These are phyloP conservation scores for Porites lobata DNA, from an alignment of 92 coral and sea anemone species.

Conservation along the genomic window DNA sequence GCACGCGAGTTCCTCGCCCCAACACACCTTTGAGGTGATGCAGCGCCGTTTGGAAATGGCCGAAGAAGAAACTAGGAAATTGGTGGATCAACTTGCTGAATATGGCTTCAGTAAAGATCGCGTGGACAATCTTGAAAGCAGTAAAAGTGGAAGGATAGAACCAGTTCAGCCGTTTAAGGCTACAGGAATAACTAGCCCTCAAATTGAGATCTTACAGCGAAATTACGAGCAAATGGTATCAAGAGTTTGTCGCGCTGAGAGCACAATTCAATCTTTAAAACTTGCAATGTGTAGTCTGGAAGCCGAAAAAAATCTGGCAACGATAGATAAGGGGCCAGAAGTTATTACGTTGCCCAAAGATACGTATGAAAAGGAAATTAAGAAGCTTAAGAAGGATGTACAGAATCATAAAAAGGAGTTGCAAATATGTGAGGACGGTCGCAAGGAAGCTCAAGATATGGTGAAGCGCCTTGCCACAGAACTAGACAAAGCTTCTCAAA, in stretches of 20 bases:
- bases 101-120: slow-evolving; percentile 91
- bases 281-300: slow-evolving; percentile 92
- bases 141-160: slow-evolving; percentile 76
- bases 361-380: slow-evolving; percentile 86
- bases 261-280: slow-evolving; percentile 96
- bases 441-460: slow-evolving; percentile 78
- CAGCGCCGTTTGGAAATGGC: slow-evolving; percentile 95
- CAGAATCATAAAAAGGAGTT: slow-evolving; percentile 71
- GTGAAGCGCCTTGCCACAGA: slow-evolving; percentile 69
- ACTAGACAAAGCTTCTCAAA: slow-evolving; percentile 74
- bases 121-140: slow-evolving; percentile 52
- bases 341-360: slow-evolving; percentile 78
- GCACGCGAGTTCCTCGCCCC: slow-evolving; percentile 82
- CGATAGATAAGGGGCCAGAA: slow-evolving; percentile 68
- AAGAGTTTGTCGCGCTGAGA: slow-evolving; percentile 97
- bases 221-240: slow-evolving; percentile 94
- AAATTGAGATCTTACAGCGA: slow-evolving; percentile 83
- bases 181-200: slow-evolving; percentile 60
- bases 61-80: slow-evolving; percentile 94
- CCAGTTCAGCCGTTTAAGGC: slow-evolving; percentile 90
- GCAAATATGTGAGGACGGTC: slow-evolving; percentile 63
- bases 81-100: slow-evolving; percentile 89
- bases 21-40: slow-evolving; percentile 95
- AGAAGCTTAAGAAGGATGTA: slow-evolving; percentile 82
- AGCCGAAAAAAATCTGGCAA: slow-evolving; percentile 87